Evolutionary conservation across 2,888 invertebrate species (phyloP).

Genomic region (Hirtodrosophila histrioides): DNA sequence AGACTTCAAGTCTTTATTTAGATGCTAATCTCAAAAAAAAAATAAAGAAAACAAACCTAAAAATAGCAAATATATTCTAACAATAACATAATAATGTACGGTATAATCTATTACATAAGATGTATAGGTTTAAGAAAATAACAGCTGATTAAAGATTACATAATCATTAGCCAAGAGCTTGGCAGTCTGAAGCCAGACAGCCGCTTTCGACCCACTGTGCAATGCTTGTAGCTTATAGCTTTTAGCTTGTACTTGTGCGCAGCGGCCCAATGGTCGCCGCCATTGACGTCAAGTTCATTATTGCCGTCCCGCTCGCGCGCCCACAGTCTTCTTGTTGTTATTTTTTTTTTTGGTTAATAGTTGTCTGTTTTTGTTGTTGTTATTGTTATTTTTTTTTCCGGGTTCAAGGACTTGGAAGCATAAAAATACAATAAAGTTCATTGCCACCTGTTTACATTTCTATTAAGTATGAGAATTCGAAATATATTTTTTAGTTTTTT

Average conservation of each 20-base stretch:
- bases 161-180: too few relatives aligned
- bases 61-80: too few relatives aligned
- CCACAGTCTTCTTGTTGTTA: not conserved
- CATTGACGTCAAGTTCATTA: constrained; percentile 73
- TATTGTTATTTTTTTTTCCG: constrained; percentile 42
- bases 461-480: constrained; percentile 52
- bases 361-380: constrained; percentile 1
- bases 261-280: constrained; percentile 11
- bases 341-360: not conserved
- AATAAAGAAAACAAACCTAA: too few relatives aligned
- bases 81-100: too few relatives aligned
- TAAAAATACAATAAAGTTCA: constrained; percentile 66
- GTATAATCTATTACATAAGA: too few relatives aligned
- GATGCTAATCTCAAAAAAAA: too few relatives aligned
- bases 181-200: too few relatives aligned
- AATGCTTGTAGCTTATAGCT: constrained; percentile 23
- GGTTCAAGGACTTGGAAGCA: constrained; percentile 69
- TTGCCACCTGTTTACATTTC: constrained; percentile 75
- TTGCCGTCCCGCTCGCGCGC: constrained; percentile 33
- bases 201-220: constrained; percentile 19
- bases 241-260: constrained; percentile 20
- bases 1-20: too few relatives aligned
- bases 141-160: too few relatives aligned
- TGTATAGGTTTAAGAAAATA: too few relatives aligned
- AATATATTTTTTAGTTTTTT: constrained; percentile 32